These are phyloP conservation scores for Poeciliopsis occidentalis DNA, from an alignment of 2,113 vertebrate species.

Conservation along the genomic window DNA sequence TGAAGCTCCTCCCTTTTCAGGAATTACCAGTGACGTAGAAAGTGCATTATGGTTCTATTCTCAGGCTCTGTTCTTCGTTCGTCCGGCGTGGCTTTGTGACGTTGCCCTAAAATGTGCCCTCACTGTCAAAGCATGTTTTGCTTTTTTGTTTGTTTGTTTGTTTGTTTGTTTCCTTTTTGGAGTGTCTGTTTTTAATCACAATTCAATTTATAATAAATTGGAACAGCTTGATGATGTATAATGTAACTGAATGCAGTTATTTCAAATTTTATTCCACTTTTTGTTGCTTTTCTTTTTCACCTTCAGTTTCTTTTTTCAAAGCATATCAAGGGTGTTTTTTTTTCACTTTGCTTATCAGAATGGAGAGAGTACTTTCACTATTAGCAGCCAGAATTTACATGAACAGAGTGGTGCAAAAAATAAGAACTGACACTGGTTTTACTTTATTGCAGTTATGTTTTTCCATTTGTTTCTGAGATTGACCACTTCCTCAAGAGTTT, in stretches of 20 bases:
- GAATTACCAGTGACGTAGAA: slow-evolving; percentile 16
- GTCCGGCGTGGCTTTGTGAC: no score
- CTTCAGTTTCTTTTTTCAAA: background rate
- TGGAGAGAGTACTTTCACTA: background rate
- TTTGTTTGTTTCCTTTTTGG: no score
- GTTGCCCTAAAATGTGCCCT: no score
- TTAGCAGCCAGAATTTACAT: background rate
- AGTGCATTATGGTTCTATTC: background rate
- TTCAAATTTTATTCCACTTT: background rate
- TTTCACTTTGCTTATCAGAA: background rate
- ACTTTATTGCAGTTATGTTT: background rate
- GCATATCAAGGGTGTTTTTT: background rate
- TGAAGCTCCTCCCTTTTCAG: slow-evolving; percentile 30
- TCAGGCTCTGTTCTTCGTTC: background rate
- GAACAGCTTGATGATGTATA: no score
- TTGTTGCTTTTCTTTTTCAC: background rate
- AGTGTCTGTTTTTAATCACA: no score
- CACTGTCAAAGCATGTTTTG: no score
- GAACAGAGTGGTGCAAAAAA: background rate
- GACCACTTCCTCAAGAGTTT: background rate
- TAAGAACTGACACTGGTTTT: background rate
- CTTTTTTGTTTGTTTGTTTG: no score
- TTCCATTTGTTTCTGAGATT: background rate
- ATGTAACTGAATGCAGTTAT: no score
- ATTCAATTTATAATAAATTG: no score